These are phyloP conservation scores for Tribolium freemani DNA, from an alignment of 2,888 invertebrate species.

Conservation along the genomic window DNA sequence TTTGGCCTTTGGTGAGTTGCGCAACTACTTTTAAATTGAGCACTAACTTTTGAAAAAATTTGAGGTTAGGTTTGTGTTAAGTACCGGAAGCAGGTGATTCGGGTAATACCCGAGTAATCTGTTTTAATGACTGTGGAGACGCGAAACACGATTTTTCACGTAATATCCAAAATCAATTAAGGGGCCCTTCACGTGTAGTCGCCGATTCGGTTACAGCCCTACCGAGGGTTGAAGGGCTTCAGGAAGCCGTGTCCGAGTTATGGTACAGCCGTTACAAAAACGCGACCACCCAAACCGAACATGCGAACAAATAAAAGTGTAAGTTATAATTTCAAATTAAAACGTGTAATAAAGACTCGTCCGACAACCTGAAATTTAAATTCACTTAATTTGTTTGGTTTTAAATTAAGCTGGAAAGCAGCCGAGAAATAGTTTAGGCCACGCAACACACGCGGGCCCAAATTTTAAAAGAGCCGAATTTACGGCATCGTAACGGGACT, in stretches of 20 bases:
- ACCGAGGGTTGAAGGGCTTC: slow-evolving; percentile 3
- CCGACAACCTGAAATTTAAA: slow-evolving; percentile 47
- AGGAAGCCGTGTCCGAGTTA: slow-evolving; percentile 21
- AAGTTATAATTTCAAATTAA: slow-evolving; percentile 58
- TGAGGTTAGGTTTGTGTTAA: slow-evolving; percentile 23
- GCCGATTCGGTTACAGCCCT: neutral
- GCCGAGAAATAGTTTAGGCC: neutral
- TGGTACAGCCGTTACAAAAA: slow-evolving; percentile 47
- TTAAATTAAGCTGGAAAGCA: slow-evolving; percentile 30
- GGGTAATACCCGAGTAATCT: neutral
- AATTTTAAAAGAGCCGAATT: slow-evolving; percentile 11
- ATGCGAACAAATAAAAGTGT: slow-evolving; percentile 56
- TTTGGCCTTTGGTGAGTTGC: neutral
- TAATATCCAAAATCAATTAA: slow-evolving; percentile 31
- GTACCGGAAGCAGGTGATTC: slow-evolving; percentile 26
- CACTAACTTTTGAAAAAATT: neutral
- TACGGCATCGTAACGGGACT: slow-evolving; percentile 29
- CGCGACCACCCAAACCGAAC: slow-evolving; percentile 56
- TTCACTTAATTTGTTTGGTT: slow-evolving; percentile 44
- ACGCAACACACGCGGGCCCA: slow-evolving; percentile 5
- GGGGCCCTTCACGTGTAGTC: neutral
- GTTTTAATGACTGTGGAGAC: neutral
- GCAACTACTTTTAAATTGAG: neutral
- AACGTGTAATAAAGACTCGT: slow-evolving; percentile 52
- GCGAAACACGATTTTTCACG: slow-evolving; percentile 10